Conservation (phyloP, 2,888 invertebrate genomes). For the Acleris literana region DNA sequence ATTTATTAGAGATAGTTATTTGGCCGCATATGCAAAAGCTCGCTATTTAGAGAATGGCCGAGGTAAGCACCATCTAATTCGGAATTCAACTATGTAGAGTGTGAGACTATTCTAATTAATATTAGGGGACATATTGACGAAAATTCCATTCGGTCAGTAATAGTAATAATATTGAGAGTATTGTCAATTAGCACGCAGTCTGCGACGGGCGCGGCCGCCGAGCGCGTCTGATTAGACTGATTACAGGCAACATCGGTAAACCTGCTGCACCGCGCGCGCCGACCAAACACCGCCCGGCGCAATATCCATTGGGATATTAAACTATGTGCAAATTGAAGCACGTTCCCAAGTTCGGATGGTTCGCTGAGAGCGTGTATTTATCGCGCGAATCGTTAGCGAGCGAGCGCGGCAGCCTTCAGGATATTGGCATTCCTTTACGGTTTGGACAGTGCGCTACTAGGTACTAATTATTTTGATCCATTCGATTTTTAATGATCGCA, state of each 20-base stretch:
- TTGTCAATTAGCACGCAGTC: conserved; percentile 26
- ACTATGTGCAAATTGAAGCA: conserved; percentile 38
- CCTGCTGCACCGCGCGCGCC: conserved; percentile 30
- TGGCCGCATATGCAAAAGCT: neutral
- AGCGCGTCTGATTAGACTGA: conserved; percentile 36
- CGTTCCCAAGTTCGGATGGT: conserved; percentile 33
- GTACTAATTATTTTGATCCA: neutral
- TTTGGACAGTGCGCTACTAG: no score
- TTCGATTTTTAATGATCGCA: no score
- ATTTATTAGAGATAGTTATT: neutral
- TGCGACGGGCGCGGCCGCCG: conserved; percentile 15
- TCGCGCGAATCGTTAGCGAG: conserved; percentile 32
- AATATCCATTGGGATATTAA: conserved; percentile 38
- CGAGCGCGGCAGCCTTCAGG: neutral
- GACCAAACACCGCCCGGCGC: conserved; percentile 32
- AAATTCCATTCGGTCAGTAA: conserved; percentile 5
- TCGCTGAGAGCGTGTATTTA: conserved; percentile 32
- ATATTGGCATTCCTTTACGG: neutral
- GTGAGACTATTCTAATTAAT: no score
- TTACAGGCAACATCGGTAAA: conserved; percentile 35
- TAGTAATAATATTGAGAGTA: conserved; percentile 18
- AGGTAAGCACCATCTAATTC: no score
- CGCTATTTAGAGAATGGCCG: no score
- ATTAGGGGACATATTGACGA: neutral
- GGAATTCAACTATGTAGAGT: no score